Evolutionary conservation across 1,140 invertebrate genomes (phyloP).

Genomic region (Dreissena rostriformis): DNA sequence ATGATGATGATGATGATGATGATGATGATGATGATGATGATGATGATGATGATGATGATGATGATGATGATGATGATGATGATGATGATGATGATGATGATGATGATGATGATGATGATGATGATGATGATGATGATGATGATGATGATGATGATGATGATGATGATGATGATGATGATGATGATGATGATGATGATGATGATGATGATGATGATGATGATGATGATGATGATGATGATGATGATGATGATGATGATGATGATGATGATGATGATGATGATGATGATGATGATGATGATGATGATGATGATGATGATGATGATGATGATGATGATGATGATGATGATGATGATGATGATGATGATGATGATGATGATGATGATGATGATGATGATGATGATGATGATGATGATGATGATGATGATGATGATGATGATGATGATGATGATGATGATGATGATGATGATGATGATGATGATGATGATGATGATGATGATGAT

Average conservation of each 20-base stretch:
- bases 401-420: constrained; percentile 7
- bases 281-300: constrained; percentile 7
- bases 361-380: constrained; percentile 8
- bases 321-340: constrained; percentile 7
- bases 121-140: constrained; percentile 8
- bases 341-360: constrained; percentile 7
- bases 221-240: constrained; percentile 7
- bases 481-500: constrained; percentile 8
- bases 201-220: constrained; percentile 7
- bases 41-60: constrained; percentile 7
- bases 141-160: constrained; percentile 7
- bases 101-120: constrained; percentile 7
- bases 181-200: constrained; percentile 8
- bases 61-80: constrained; percentile 8
- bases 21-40: constrained; percentile 7
- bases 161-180: constrained; percentile 7
- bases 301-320: constrained; percentile 8
- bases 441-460: constrained; percentile 7
- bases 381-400: constrained; percentile 7
- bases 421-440: constrained; percentile 8
- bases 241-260: constrained; percentile 8
- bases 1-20: constrained; percentile 8
- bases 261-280: constrained; percentile 7
- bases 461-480: constrained; percentile 7
- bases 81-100: constrained; percentile 7